Conservation (phyloP, 1,140 invertebrate genomes). For the Drosophila pectinifera region DNA sequence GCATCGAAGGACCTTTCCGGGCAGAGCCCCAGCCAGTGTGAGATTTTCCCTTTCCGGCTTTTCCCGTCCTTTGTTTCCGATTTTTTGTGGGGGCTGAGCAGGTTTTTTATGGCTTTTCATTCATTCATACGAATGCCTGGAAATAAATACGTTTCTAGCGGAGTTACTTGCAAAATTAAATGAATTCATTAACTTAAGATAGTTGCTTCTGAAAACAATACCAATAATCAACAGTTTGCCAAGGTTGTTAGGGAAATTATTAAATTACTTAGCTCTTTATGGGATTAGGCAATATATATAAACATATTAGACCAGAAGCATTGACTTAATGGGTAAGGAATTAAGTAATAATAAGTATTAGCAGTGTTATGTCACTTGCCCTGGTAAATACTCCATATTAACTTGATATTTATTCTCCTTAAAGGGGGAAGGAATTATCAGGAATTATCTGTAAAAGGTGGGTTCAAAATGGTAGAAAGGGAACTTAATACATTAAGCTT, state of each 20-base stretch:
- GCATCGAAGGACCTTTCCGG: constrained; percentile 2
- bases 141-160: constrained; percentile 20
- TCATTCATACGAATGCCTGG: constrained; percentile 3
- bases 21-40: constrained; percentile 1
- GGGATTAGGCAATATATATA: too few relatives aligned
- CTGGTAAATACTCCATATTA: too few relatives aligned
- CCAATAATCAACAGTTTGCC: too few relatives aligned
- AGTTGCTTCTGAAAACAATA: too few relatives aligned
- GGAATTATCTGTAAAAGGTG: too few relatives aligned
- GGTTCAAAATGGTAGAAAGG: background rate
- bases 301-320: too few relatives aligned
- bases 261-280: background rate
- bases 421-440: background rate
- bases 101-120: constrained; percentile 15
- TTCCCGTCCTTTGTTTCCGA: background rate
- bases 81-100: background rate
- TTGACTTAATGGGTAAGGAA: background rate
- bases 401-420: too few relatives aligned
- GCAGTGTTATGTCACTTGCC: too few relatives aligned
- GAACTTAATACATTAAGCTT: background rate
- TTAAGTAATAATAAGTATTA: too few relatives aligned
- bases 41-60: constrained; percentile 15
- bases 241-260: background rate
- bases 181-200: too few relatives aligned
- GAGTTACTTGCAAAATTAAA: background rate